Evolutionary conservation across 2,113 vertebrate species (phyloP), one percentile per base, ranked within the genome.

Genomic region (Plectropomus leopardus): DNA sequence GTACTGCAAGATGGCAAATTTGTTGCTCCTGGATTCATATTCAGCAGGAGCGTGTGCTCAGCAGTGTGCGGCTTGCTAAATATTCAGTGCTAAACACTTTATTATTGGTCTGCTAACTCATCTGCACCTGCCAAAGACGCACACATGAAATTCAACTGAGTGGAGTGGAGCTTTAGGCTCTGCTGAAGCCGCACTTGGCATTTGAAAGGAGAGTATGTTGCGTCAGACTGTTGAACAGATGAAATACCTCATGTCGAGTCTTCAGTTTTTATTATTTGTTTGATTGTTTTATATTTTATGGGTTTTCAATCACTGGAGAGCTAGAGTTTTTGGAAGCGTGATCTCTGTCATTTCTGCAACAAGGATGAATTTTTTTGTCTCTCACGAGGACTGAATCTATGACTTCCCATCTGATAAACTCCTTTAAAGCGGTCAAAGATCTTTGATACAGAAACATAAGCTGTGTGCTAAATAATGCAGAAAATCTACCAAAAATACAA

Each of bases 1-100:
- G n/a, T 40, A 30, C 30, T 76, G 80, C 86, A 88, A 69, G 80
- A 65, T 23, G 59, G 80, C 76, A 84, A 59, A 74, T 82, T 81
- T 75, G 82, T 84, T 82, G 77, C 72, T 78, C 19, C 59, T 30
- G 26, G 82, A 76, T 79, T 68, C 45, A 57, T 64, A 84, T 65
- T 78, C 76, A 76, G 65, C 77, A 58, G 80, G 65, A 87, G 69
- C 28, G 73, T 85, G 78, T 84, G 80, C 85, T 89, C 87, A 88
- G 87, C 84, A 82, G 73, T 32, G 79, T 47, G 54, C 36, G 26
- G 85, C 86, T 76, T 64, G 78, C 86, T 87, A 78, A 86, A 84
- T 90, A 90, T 90, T 86, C 80, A 83, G 66, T n/a, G 70, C 76
- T 88, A 83, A 90, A 90, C 83, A 83, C 76, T 88, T 87, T 79